These are phyloP conservation scores for Pyrochroa serraticornis DNA, from an alignment of 2,888 invertebrate species.

Conservation along the genomic window DNA sequence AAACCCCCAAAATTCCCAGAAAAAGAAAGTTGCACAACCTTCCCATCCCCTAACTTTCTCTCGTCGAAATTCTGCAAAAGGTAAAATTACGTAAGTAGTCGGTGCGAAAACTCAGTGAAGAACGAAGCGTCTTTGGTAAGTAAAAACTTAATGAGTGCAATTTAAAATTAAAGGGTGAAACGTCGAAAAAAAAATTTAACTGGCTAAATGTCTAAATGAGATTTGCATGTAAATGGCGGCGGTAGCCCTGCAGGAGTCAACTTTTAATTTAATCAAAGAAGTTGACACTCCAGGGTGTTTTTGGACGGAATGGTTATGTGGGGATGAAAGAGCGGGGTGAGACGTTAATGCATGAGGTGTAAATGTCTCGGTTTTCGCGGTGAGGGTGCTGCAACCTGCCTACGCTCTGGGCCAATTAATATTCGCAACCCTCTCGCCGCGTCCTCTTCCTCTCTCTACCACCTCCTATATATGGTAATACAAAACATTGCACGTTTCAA, in stretches of 20 bases:
- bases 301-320: constrained; percentile 51
- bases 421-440: constrained; percentile 44
- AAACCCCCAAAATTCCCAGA: not conserved
- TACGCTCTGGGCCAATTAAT: constrained; percentile 55
- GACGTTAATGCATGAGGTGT: constrained; percentile 56
- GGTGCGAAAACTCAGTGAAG: too few relatives aligned
- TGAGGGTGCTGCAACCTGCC: constrained; percentile 45
- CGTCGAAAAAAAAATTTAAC: constrained; percentile 39
- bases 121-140: not conserved
- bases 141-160: not conserved
- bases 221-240: constrained; percentile 57
- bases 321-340: constrained; percentile 33
- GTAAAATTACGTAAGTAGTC: too few relatives aligned
- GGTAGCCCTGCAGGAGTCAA: constrained; percentile 52
- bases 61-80: not conserved
- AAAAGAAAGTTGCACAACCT: constrained; percentile 6
- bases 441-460: not conserved
- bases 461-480: not conserved
- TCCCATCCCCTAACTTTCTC: constrained; percentile 1
- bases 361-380: constrained; percentile 56
- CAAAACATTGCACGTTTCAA: not conserved
- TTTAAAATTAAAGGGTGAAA: not conserved
- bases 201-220: constrained; percentile 56
- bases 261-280: constrained; percentile 63
- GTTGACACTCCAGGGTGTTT: constrained; percentile 59